phyloP scores from a whole-genome alignment of 2,113 vertebrate genomes.

The Jaculus jaculus region DNA sequence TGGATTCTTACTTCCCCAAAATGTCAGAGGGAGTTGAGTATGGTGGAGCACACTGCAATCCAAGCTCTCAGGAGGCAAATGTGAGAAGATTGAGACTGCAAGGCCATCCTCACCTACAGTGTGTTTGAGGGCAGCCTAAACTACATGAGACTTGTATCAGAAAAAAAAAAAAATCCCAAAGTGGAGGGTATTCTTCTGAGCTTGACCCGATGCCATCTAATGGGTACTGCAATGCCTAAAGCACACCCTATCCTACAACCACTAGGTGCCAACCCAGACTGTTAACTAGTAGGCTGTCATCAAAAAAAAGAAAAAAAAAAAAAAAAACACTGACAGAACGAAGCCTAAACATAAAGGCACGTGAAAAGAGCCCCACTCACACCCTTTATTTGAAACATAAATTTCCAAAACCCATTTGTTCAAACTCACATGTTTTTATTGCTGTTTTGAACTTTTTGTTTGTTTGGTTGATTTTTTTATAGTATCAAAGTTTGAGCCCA shows the following conservation, averaged over 20 bases:
- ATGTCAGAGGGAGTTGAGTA: neutral
- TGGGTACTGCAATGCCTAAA: neutral
- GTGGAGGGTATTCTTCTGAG: neutral
- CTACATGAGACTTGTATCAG: neutral
- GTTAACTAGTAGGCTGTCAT: neutral
- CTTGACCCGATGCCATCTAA: neutral
- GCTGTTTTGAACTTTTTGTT: neutral
- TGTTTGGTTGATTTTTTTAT: neutral
- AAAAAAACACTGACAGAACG: too few relatives aligned
- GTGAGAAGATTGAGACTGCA: neutral
- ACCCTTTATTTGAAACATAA: slow-evolving; percentile 41
- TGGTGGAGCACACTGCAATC: neutral
- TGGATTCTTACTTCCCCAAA: neutral
- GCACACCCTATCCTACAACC: neutral
- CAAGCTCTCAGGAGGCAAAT: neutral
- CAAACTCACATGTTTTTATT: neutral
- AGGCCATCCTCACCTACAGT: neutral
- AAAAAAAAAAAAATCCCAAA: neutral
- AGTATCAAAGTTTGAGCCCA: neutral
- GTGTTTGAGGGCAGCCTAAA: neutral
- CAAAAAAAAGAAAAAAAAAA: too few relatives aligned
- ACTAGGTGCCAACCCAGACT: neutral
- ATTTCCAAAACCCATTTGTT: neutral
- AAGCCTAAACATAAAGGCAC: neutral
- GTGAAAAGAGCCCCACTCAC: neutral